Evolutionary conservation across 2,797 vertebrate species (phyloP).

Genomic region (Delichon dasypus): DNA sequence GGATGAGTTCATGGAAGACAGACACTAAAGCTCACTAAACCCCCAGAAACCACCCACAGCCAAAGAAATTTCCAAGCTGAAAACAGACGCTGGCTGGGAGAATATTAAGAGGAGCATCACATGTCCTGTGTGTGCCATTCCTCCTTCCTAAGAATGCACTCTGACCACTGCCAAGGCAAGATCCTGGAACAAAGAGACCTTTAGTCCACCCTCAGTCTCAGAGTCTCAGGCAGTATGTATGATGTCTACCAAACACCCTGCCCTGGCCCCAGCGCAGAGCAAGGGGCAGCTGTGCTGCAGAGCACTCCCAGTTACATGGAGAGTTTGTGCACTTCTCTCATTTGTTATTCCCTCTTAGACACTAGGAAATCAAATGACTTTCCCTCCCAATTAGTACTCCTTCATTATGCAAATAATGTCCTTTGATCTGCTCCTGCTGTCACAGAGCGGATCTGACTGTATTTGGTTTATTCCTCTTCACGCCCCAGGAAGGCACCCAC

Average conservation of each 20-base stretch:
- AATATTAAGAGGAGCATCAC: neutral
- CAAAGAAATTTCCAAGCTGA: neutral
- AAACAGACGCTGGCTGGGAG: neutral
- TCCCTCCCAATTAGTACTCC: slow-evolving; percentile 62
- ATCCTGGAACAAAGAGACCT: neutral
- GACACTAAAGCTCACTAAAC: neutral
- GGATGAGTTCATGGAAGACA: neutral
- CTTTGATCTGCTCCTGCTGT: slow-evolving; percentile 65
- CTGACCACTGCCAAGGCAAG: neutral
- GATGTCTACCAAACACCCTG: neutral
- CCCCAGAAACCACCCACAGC: neutral
- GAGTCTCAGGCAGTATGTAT: neutral
- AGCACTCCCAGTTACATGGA: neutral
- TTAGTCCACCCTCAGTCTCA: neutral
- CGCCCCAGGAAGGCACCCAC: slow-evolving; percentile 17
- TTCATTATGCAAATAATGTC: slow-evolving; percentile 68
- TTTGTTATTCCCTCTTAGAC: slow-evolving; percentile 45
- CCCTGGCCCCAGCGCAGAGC: neutral
- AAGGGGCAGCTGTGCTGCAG: neutral
- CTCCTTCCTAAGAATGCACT: neutral
- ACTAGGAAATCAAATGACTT: slow-evolving; percentile 49
- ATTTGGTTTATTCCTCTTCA: slow-evolving; percentile 37
- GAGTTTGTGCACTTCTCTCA: neutral
- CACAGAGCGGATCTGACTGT: slow-evolving; percentile 34
- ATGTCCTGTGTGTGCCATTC: neutral